Evolutionary conservation across 2,888 invertebrate species (phyloP).

Genomic region (Beris chalybata): DNA sequence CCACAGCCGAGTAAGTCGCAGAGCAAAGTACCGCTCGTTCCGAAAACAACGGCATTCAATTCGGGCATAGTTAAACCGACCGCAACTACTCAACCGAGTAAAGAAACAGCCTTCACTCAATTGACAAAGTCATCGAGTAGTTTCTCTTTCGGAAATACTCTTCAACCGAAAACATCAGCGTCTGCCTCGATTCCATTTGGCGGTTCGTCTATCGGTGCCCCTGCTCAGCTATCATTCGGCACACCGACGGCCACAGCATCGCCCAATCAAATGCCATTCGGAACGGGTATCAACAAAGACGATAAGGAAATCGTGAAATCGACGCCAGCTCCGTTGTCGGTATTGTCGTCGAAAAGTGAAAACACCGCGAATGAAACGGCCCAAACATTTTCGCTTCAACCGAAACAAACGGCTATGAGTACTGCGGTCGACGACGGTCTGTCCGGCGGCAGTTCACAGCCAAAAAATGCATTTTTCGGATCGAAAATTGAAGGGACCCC

Average conservation of each 20-base stretch:
- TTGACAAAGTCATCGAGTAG: not conserved
- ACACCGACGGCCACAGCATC: not conserved
- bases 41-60: conserved; percentile 10
- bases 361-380: not conserved
- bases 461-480: not conserved
- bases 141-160: not conserved
- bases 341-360: not conserved
- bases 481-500: not conserved
- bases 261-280: not conserved
- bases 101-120: not conserved
- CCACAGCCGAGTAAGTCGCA: not conserved
- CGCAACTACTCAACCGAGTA: not conserved
- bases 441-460: not conserved
- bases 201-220: not conserved
- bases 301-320: conserved; percentile 12
- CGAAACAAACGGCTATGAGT: not conserved
- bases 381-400: not conserved
- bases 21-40: not conserved
- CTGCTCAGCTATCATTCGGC: not conserved
- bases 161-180: not conserved
- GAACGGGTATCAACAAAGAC: not conserved
- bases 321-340: not conserved
- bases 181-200: not conserved
- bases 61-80: conserved; percentile 16
- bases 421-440: too few relatives aligned